Conservation (phyloP, 2,797 vertebrate genomes). For the Megaceryle alcyon region DNA sequence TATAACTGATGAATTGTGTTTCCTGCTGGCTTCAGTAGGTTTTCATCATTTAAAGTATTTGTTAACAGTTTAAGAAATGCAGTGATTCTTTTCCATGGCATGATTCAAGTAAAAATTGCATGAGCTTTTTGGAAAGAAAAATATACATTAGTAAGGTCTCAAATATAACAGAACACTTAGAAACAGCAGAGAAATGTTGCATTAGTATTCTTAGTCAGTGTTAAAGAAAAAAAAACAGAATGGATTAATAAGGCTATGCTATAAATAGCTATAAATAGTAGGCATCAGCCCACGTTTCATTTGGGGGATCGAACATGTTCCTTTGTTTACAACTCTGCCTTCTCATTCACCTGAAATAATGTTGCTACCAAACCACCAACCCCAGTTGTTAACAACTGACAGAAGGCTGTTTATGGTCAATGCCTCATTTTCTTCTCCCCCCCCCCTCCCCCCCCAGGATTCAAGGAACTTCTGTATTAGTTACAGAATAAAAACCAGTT, state of each 20-base stretch:
- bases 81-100: background rate
- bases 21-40: background rate
- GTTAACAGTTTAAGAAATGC: background rate
- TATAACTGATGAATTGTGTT: background rate
- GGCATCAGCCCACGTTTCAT: background rate
- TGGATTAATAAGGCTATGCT: background rate
- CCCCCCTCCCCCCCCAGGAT: background rate
- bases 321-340: constrained; percentile 31
- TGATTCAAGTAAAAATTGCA: background rate
- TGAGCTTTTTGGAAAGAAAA: constrained; percentile 2
- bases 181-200: background rate
- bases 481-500: background rate
- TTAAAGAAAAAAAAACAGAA: background rate
- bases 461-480: background rate
- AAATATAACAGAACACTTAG: background rate
- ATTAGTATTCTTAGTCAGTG: background rate
- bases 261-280: constrained; percentile 36
- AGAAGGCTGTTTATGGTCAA: background rate
- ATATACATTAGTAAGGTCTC: background rate
- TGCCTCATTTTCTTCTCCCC: background rate
- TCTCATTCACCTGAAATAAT: constrained; percentile 48
- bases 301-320: background rate
- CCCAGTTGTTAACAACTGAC: background rate
- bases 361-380: background rate
- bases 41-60: background rate